phyloP scores from a whole-genome alignment of 2,888 invertebrate genomes.

The Atrina japonica region DNA sequence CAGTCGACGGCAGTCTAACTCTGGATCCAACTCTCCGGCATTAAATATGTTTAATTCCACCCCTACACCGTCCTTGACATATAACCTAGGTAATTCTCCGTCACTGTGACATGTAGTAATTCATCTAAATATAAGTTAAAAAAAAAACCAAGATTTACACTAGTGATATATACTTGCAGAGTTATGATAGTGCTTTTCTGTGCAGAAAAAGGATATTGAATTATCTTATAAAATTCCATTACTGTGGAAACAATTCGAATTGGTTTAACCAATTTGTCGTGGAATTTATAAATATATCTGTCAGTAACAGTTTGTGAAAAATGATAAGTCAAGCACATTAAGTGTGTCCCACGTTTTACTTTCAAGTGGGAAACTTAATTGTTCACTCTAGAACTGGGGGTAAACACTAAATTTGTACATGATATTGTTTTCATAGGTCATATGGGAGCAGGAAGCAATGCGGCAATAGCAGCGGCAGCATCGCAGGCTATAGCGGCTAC shows the following conservation, averaged over 20 bases:
- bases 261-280: no score
- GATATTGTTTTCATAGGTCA: no score
- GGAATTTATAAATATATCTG: no score
- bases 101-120: neutral
- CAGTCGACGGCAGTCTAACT: constrained; percentile 53
- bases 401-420: no score
- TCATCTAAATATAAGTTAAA: neutral
- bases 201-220: no score
- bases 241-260: no score
- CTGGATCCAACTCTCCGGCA: constrained; percentile 73
- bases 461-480: constrained; percentile 90
- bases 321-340: no score
- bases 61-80: constrained; percentile 66
- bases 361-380: no score
- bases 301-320: no score
- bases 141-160: neutral
- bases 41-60: constrained; percentile 73
- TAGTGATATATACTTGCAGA: neutral
- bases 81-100: constrained; percentile 82
- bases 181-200: neutral
- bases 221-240: no score
- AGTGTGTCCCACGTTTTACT: no score
- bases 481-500: constrained; percentile 98
- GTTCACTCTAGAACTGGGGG: no score
- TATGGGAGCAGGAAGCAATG: constrained; percentile 91